Conservation (phyloP, 2,797 vertebrate species). For the Micropoecilia bifurca region DNA sequence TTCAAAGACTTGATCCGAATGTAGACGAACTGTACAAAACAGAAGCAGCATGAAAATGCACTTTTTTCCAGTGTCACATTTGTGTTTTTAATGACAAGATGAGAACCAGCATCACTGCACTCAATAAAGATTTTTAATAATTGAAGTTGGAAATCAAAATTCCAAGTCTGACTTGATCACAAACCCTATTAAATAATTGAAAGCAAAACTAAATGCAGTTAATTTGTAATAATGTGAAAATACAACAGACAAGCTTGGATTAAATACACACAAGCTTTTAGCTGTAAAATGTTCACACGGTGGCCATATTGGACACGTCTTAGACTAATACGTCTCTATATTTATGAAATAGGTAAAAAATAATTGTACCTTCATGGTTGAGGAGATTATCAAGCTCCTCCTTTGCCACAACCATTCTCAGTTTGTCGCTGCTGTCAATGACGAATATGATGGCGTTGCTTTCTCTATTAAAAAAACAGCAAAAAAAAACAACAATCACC, state of each 20-base stretch:
- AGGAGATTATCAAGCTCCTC: slow-evolving; percentile 96
- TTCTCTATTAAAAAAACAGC: slow-evolving; percentile 80
- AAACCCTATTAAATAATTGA: background rate
- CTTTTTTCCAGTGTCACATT: background rate
- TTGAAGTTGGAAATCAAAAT: background rate
- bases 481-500: background rate
- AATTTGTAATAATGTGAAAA: background rate
- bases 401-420: slow-evolving; percentile 98
- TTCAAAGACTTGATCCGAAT: background rate
- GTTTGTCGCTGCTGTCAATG: slow-evolving; percentile 95
- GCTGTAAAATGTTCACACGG: background rate
- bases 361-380: slow-evolving; percentile 90
- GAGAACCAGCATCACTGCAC: background rate
- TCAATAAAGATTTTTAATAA: background rate
- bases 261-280: background rate
- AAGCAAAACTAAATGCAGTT: background rate
- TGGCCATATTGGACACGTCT: background rate
- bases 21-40: background rate
- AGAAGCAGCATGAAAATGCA: background rate
- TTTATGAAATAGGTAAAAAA: background rate
- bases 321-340: background rate
- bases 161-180: background rate
- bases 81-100: background rate
- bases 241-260: too few relatives aligned
- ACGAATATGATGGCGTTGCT: slow-evolving; percentile 99